A percentile compares a stretch with the other conserved stretches of the same genome.
Conservation (phyloP, 2,888 invertebrate genomes). For the Dicyrtomina minuta region DNA sequence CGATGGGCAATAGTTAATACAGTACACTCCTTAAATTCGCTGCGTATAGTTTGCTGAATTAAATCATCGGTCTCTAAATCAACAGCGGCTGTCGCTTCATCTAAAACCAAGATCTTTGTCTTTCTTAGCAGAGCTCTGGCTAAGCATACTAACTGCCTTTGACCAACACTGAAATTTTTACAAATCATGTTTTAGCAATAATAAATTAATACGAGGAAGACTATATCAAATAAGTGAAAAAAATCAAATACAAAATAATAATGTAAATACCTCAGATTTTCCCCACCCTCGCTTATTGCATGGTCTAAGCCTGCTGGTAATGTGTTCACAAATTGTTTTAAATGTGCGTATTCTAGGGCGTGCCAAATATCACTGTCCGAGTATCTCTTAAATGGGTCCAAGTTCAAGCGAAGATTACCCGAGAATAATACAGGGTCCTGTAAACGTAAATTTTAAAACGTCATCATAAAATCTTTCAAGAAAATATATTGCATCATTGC, state of each 20-base stretch:
- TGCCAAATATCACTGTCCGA: conserved; percentile 61
- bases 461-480: not conserved
- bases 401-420: conserved; percentile 62
- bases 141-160: conserved; percentile 24
- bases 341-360: conserved; percentile 61
- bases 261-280: conserved; percentile 54
- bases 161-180: conserved; percentile 15
- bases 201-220: not conserved
- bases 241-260: not conserved
- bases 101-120: conserved; percentile 13
- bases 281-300: conserved; percentile 57
- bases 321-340: conserved; percentile 56
- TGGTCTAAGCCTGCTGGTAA: conserved; percentile 54
- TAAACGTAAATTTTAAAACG: too few species aligned
- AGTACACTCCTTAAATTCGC: conserved; percentile 4
- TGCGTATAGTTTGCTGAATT: conserved; percentile 8
- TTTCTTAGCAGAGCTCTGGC: conserved; percentile 20
- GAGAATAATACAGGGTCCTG: conserved; percentile 65
- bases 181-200: not conserved
- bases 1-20: conserved; percentile 13
- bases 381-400: conserved; percentile 61
- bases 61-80: conserved; percentile 14
- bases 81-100: conserved; percentile 14
- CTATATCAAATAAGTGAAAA: not conserved
- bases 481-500: not conserved